Conservation (phyloP, 1,140 invertebrate genomes). For the Scaptomyza montana region DNA sequence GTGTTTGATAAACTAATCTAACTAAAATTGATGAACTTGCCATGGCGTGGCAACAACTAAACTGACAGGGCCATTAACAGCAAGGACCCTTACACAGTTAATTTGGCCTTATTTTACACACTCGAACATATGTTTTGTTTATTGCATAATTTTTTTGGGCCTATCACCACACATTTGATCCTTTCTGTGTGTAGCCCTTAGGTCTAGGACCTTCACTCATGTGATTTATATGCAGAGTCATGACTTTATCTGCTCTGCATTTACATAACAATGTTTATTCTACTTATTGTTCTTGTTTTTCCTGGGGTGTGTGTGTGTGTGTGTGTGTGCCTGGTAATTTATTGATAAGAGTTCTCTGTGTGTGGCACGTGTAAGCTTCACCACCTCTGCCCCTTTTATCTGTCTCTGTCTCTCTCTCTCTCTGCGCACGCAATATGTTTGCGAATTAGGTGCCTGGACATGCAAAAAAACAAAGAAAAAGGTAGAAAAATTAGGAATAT, state of each 20-base stretch:
- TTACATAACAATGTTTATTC: slow-evolving; percentile 70
- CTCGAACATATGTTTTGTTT: slow-evolving; percentile 1
- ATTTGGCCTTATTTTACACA: background rate
- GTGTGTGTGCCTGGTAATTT: slow-evolving; percentile 57
- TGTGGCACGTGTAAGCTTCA: slow-evolving; percentile 29
- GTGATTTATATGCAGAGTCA: slow-evolving; percentile 66
- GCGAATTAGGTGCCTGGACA: slow-evolving; percentile 59
- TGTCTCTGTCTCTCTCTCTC: no score
- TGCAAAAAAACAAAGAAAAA: no score
- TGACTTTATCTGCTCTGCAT: slow-evolving; percentile 64
- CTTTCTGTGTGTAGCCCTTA: background rate
- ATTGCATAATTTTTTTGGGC: background rate
- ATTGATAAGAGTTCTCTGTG: slow-evolving; percentile 64
- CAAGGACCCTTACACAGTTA: background rate
- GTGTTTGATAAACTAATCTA: slow-evolving; percentile 3
- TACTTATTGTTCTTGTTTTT: slow-evolving; percentile 15
- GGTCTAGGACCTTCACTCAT: background rate
- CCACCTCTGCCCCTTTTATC: background rate
- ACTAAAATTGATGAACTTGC: slow-evolving; percentile 2
- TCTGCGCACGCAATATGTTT: slow-evolving; percentile 67
- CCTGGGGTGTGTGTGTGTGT: background rate
- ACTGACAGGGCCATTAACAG: no score
- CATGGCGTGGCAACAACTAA: background rate
- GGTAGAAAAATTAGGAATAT: background rate
- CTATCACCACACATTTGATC: background rate